These are phyloP conservation scores for Rhamphomyia laevipes DNA, from an alignment of 2,888 invertebrate genomes.

Conservation along the genomic window DNA sequence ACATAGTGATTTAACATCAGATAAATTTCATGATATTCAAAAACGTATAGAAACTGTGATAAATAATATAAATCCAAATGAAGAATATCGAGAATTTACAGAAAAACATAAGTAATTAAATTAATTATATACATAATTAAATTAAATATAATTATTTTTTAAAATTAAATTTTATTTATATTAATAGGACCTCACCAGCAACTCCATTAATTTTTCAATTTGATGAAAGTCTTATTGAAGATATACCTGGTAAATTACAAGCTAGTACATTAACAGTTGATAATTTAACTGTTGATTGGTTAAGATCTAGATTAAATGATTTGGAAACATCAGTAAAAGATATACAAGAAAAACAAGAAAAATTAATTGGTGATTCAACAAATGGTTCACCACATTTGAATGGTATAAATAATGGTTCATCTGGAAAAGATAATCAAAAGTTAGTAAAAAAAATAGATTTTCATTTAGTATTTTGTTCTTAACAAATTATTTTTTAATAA, in stretches of 20 bases:
- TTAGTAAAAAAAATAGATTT: slow-evolving; percentile 13
- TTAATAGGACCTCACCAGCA: slow-evolving; percentile 62
- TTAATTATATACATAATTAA: slow-evolving; percentile 12
- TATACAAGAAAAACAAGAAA: slow-evolving; percentile 57
- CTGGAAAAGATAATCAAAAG: slow-evolving; percentile 36
- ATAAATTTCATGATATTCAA: slow-evolving; percentile 70
- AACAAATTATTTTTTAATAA: too few relatives aligned
- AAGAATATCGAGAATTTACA: slow-evolving; percentile 82
- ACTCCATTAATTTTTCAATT: slow-evolving; percentile 71
- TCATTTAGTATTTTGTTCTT: background rate
- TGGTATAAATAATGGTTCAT: slow-evolving; percentile 41
- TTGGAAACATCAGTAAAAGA: slow-evolving; percentile 67
- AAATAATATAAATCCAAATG: slow-evolving; percentile 66
- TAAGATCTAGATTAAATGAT: slow-evolving; percentile 67
- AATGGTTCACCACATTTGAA: slow-evolving; percentile 39
- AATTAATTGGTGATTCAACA: slow-evolving; percentile 41
- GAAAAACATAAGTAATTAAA: slow-evolving; percentile 80
- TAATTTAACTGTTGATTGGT: slow-evolving; percentile 82
- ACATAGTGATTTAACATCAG: slow-evolving; percentile 66
- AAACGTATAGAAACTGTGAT: slow-evolving; percentile 63
- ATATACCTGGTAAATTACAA: slow-evolving; percentile 73
- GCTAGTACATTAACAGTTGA: slow-evolving; percentile 86
- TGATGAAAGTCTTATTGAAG: slow-evolving; percentile 77
- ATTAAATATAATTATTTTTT: background rate
- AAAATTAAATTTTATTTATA: slow-evolving; percentile 3